Evolutionary conservation across 2,113 vertebrate genomes (phyloP), one percentile per base, ranked within the genome.

Genomic region (Garra rufa): DNA sequence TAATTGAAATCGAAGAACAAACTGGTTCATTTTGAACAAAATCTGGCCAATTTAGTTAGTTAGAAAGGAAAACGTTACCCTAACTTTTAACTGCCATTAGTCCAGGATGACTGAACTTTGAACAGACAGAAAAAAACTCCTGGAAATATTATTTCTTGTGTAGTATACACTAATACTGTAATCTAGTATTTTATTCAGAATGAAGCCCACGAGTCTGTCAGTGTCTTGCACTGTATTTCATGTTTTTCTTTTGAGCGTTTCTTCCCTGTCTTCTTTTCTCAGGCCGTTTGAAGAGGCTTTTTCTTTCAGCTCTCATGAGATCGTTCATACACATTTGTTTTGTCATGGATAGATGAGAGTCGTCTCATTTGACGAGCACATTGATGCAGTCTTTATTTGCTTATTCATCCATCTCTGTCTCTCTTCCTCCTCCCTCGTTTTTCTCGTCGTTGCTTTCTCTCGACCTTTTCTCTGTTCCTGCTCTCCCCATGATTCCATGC

Each of bases 401-500:
- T 92, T 88, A 87, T 84, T 87, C 88, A 55, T 93, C 88, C 89
- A 85, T 87, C 50, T 91, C 85, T 88, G 81, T 76, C 63, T 90
- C 70, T 88, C 69, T 88, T 61, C 28, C 11, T 67, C 61, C 61
- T 73, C 55, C 26, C 8, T 41, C 24, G 76, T 87, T 88, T 34
- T 89, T 86, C 46, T 89, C 83, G 86, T 87, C 26, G 17, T 69
- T 70, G 65, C 57, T 59, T 84, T 74, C 76, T 86, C 75, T 69
- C 1, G 9, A 81, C 77, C 75, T 83, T 63, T 70, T 87, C 17
- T 59, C 30, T 70, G 46, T 55, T 4, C 43, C 74, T 28, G 30
- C 88, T 88, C 86, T 17, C 61, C 15, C 21, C 55, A n/a, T 9
- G 48, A 21, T 48, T 65, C 43, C 91, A 83, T 24, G 85, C 85